phyloP scores from a whole-genome alignment of 2,113 vertebrate species.

The Paralichthys olivaceus region DNA sequence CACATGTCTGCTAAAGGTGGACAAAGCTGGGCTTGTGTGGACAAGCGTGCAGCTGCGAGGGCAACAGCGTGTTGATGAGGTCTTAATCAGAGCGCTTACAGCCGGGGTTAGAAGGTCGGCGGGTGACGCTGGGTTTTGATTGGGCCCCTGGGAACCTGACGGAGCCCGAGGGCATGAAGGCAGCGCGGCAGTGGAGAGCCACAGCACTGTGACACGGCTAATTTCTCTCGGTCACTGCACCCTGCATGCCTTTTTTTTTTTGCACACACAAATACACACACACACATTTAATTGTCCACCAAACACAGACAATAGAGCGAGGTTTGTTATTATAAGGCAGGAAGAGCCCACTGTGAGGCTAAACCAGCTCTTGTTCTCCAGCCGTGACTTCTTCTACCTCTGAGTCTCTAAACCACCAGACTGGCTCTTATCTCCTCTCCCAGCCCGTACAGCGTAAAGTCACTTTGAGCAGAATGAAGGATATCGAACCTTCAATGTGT shows the following conservation, averaged over 20 bases:
- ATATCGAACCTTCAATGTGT: slow-evolving; percentile 33
- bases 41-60: slow-evolving; percentile 62
- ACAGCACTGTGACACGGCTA: slow-evolving; percentile 37
- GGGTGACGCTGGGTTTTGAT: slow-evolving; percentile 74
- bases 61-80: slow-evolving; percentile 70
- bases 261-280: slow-evolving; percentile 17
- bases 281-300: slow-evolving; percentile 42
- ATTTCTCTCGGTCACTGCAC: slow-evolving; percentile 64
- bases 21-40: slow-evolving; percentile 70
- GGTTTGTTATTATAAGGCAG: slow-evolving; percentile 63
- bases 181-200: slow-evolving; percentile 52
- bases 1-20: slow-evolving; percentile 48
- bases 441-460: not conserved
- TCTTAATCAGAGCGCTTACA: slow-evolving; percentile 82
- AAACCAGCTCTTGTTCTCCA: slow-evolving; percentile 25
- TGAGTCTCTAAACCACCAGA: slow-evolving; percentile 7
- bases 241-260: slow-evolving; percentile 39
- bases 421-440: not conserved
- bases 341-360: slow-evolving; percentile 60
- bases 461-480: slow-evolving; percentile 1
- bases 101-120: slow-evolving; percentile 72
- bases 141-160: slow-evolving; percentile 72
- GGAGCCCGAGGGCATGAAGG: slow-evolving; percentile 51
- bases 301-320: slow-evolving; percentile 61
- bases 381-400: slow-evolving; percentile 26